Evolutionary conservation across 2,888 invertebrate species (phyloP).

Genomic region (Aquatica leii): DNA sequence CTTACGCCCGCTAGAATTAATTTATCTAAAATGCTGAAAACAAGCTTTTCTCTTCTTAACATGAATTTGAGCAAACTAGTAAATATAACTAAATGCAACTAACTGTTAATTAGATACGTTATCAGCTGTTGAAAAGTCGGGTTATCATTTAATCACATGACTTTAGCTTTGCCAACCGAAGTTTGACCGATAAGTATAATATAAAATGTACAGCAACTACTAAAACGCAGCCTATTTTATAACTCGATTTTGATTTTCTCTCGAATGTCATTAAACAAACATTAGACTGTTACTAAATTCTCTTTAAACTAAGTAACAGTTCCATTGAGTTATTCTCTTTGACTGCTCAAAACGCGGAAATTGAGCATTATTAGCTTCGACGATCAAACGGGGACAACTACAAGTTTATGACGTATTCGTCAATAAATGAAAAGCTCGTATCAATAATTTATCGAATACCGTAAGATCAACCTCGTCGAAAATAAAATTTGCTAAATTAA

Average conservation of each 20-base stretch:
- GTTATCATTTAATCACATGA: slow-evolving; percentile 55
- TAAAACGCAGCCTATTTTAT: no score
- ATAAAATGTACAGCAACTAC: no score
- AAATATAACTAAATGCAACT: slow-evolving; percentile 18
- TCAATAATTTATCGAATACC: slow-evolving; percentile 1
- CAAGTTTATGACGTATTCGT: slow-evolving; percentile 7
- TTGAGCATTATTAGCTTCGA: slow-evolving; percentile 17
- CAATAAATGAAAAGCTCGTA: slow-evolving; percentile 3
- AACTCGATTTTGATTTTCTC: neutral
- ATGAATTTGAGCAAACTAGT: neutral
- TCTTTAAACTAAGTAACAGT: slow-evolving; percentile 4
- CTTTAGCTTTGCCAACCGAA: slow-evolving; percentile 52
- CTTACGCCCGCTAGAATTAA: no score
- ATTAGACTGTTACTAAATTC: slow-evolving; percentile 11
- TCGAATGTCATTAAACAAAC: neutral
- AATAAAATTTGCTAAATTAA: no score
- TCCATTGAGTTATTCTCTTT: slow-evolving; percentile 13
- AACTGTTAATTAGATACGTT: slow-evolving; percentile 43
- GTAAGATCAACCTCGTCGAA: neutral
- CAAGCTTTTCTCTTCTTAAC: no score
- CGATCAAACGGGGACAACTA: slow-evolving; percentile 8
- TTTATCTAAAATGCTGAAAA: no score
- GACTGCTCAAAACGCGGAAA: slow-evolving; percentile 8
- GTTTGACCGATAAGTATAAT: slow-evolving; percentile 26
- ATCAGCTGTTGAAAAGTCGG: slow-evolving; percentile 51